A percentile compares a stretch with the other conserved stretches of the same genome.
Evolutionary conservation across 2,888 invertebrate genomes (phyloP).

Genomic region (Agrochola lychnidis): DNA sequence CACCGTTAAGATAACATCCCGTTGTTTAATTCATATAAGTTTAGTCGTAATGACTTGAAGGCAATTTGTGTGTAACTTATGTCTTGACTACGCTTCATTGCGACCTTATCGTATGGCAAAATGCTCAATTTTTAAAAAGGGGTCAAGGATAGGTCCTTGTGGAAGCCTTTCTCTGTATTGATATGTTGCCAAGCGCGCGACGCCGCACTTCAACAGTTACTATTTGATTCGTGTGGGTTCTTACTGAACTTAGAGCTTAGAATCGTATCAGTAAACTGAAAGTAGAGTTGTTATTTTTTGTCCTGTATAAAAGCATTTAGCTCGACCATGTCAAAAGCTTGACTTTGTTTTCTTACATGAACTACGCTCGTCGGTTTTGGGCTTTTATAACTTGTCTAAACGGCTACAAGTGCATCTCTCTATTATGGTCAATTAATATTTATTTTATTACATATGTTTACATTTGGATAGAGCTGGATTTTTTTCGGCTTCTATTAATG

Average conservation of each 20-base stretch:
- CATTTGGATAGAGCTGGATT: not conserved
- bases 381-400: not conserved
- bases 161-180: slow-evolving; percentile 11
- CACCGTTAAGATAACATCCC: not conserved
- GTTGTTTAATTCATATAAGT: slow-evolving; percentile 3
- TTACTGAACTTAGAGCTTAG: not conserved
- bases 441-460: not conserved
- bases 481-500: slow-evolving; percentile 31
- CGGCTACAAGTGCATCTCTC: slow-evolving; percentile 10
- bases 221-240: not conserved
- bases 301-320: not conserved
- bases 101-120: not conserved
- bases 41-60: not conserved
- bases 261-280: slow-evolving; percentile 5
- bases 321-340: slow-evolving; percentile 12
- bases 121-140: not conserved
- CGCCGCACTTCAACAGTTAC: not conserved
- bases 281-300: not conserved
- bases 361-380: not conserved
- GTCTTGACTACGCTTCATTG: not conserved
- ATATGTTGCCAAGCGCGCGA: slow-evolving; percentile 4
- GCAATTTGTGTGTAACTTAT: too few species aligned
- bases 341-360: not conserved
- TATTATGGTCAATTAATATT: slow-evolving; percentile 4
- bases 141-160: slow-evolving; percentile 38